Evolutionary conservation across 2,888 invertebrate genomes (phyloP).

Genomic region (Pelosia muscerda): DNA sequence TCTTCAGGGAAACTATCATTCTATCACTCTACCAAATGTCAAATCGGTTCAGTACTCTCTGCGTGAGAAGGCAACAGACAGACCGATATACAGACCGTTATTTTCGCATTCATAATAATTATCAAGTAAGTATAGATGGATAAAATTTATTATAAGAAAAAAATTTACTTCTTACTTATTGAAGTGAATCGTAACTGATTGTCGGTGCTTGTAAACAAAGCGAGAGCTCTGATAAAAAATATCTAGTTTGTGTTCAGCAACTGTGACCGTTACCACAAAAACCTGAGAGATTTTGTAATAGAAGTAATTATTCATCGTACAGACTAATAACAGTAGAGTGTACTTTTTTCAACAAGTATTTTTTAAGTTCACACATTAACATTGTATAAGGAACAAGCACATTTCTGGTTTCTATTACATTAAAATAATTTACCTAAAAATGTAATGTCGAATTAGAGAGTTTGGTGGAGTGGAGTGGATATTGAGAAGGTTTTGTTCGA

Average conservation of each 20-base stretch:
- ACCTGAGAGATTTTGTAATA: slow-evolving; percentile 31
- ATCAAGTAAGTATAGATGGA: background rate
- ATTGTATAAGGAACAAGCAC: background rate
- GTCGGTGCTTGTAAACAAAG: slow-evolving; percentile 39
- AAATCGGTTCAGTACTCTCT: background rate
- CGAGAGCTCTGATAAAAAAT: slow-evolving; percentile 37
- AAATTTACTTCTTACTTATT: slow-evolving; percentile 8
- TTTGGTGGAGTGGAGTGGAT: no score
- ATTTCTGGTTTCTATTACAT: no score
- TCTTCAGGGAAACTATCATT: background rate
- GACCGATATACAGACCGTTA: background rate
- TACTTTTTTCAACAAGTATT: background rate
- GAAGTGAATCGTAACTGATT: slow-evolving; percentile 40
- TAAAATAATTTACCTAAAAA: no score
- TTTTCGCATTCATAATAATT: background rate
- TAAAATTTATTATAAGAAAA: background rate
- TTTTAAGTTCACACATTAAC: background rate
- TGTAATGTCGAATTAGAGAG: no score
- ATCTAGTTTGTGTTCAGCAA: slow-evolving; percentile 35
- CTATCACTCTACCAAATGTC: no score
- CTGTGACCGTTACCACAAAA: slow-evolving; percentile 40
- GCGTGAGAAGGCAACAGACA: background rate
- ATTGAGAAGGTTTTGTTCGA: no score
- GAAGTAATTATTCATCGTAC: slow-evolving; percentile 18
- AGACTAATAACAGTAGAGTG: background rate